These are phyloP conservation scores for Micronycteris hirsuta DNA, from an alignment of 2,113 vertebrate genomes.

Conservation along the genomic window DNA sequence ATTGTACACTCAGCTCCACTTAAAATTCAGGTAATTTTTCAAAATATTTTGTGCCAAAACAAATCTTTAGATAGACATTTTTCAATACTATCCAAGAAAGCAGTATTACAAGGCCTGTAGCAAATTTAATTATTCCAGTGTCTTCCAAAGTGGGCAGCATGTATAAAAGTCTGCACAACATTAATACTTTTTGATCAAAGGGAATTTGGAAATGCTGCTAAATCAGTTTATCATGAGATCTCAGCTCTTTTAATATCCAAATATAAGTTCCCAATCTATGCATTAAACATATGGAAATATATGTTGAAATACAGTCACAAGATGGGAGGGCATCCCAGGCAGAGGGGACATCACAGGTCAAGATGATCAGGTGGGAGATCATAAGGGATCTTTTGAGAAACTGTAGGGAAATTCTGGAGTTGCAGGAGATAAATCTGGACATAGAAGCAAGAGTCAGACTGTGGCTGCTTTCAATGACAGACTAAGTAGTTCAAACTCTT, in stretches of 20 bases:
- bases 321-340: neutral
- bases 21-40: conserved; percentile 29
- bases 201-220: neutral
- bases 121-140: conserved; percentile 11
- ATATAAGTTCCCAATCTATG: neutral
- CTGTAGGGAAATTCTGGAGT: neutral
- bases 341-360: conserved; percentile 6
- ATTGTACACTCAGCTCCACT: neutral
- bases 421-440: conserved; percentile 35
- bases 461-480: conserved; percentile 4
- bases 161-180: neutral
- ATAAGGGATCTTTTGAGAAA: conserved; percentile 28
- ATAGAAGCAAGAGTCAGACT: neutral
- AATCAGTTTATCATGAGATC: neutral
- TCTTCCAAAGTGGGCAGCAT: conserved; percentile 1
- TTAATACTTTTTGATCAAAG: neutral
- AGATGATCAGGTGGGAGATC: conserved; percentile 46
- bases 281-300: neutral
- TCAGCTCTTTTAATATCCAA: neutral
- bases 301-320: neutral
- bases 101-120: neutral
- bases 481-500: neutral
- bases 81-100: neutral
- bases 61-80: conserved; percentile 23
- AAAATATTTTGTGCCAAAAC: conserved; percentile 37